A percentile compares a stretch with the other conserved stretches of the same genome.
phyloP scores from a whole-genome alignment of 30 jellyfish, hydroid and myxozoan genomes.

The Turritopsis rubra region DNA sequence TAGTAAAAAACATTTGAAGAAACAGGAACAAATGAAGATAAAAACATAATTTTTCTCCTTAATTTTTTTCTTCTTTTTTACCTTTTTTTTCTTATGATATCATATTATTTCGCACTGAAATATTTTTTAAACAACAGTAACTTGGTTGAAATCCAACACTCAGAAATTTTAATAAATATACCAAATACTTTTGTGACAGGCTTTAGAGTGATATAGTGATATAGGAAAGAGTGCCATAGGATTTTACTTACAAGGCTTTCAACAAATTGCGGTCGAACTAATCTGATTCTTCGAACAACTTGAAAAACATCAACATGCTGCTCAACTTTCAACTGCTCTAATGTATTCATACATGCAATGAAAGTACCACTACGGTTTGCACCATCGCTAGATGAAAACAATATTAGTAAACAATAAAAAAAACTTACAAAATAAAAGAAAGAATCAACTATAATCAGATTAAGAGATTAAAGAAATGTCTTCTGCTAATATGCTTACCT shows the following conservation, averaged over 20 bases:
- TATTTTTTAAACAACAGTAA: no score
- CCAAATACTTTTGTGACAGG: no score
- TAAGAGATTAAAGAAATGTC: no score
- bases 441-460: background rate
- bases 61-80: no score
- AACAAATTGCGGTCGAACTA: conserved; percentile 41
- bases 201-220: no score
- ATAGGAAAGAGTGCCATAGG: no score
- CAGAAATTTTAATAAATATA: background rate
- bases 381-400: conserved; percentile 44
- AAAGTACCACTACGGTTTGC: conserved; percentile 76
- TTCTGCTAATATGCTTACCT: background rate
- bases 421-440: background rate
- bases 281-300: conserved; percentile 50
- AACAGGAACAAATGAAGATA: no score
- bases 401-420: background rate
- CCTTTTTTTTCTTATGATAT: no score
- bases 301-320: conserved; percentile 69
- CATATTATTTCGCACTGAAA: no score
- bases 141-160: no score
- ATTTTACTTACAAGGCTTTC: conserved; percentile 9
- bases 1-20: no score
- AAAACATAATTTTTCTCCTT: no score
- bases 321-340: conserved; percentile 53
- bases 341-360: conserved; percentile 48